Conservation (phyloP, 1,140 invertebrate species). For the Heliconius congener region DNA sequence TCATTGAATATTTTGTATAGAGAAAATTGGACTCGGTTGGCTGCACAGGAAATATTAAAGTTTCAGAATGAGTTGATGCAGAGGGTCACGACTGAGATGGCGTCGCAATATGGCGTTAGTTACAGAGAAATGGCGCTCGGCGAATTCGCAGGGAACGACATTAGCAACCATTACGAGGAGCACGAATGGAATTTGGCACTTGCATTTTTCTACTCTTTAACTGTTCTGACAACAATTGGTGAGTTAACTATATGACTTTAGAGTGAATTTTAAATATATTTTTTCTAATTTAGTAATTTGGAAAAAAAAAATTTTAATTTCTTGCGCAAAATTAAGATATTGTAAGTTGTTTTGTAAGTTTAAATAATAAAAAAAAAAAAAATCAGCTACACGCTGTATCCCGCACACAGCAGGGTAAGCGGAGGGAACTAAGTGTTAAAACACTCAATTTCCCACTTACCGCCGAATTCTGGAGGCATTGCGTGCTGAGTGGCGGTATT, state of each 20-base stretch:
- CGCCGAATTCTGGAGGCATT: too few relatives aligned
- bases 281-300: background rate
- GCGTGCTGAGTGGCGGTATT: too few relatives aligned
- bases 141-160: conserved; percentile 65
- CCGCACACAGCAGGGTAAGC: too few relatives aligned
- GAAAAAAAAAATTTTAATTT: too few relatives aligned
- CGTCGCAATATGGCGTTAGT: conserved; percentile 76
- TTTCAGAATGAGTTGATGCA: conserved; percentile 92
- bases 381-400: too few relatives aligned
- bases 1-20: conserved; percentile 96
- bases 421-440: too few relatives aligned
- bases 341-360: too few relatives aligned
- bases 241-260: conserved; percentile 75
- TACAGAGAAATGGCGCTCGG: conserved; percentile 80
- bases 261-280: background rate
- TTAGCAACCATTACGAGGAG: conserved; percentile 78
- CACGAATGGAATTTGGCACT: conserved; percentile 96
- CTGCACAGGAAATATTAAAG: conserved; percentile 79
- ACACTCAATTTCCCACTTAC: too few relatives aligned
- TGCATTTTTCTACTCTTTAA: conserved; percentile 97
- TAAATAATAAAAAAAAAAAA: too few relatives aligned
- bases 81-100: conserved; percentile 89
- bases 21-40: conserved; percentile 94
- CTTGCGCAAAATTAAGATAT: too few relatives aligned
- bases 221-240: conserved; percentile 98